These are phyloP conservation scores for Alexandromys fortis DNA, from an alignment of 2,113 vertebrate genomes.

Conservation along the genomic window DNA sequence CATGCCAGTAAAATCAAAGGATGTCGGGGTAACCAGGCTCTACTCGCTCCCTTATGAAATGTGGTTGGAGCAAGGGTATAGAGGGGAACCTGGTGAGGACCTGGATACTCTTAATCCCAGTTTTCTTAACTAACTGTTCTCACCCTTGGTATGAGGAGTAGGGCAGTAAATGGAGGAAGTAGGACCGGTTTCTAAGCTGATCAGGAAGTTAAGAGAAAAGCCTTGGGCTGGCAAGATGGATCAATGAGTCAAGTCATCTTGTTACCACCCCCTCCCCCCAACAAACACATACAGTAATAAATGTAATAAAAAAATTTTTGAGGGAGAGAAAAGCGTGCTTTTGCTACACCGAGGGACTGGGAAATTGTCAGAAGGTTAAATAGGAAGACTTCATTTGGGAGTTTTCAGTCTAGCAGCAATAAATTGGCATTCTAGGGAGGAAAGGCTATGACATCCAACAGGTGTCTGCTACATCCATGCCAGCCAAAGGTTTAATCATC, in stretches of 20 bases:
- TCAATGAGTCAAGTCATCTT: not conserved
- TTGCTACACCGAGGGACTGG: not conserved
- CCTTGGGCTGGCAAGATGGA: not conserved
- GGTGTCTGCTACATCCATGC: not conserved
- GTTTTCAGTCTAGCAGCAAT: constrained; percentile 18
- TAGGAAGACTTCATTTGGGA: not conserved
- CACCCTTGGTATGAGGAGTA: not conserved
- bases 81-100: too few relatives aligned
- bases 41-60: not conserved
- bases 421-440: constrained; percentile 9
- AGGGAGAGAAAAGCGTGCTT: not conserved
- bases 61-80: not conserved
- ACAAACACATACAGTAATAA: not conserved
- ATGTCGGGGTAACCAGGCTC: not conserved
- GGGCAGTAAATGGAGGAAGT: not conserved
- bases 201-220: not conserved
- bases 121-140: not conserved
- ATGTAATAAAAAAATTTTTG: not conserved
- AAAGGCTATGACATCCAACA: not conserved
- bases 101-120: not conserved
- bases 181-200: not conserved
- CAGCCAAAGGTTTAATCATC: not conserved
- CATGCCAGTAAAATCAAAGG: not conserved
- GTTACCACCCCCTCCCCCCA: not conserved
- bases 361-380: not conserved